Conservation (phyloP, 2,888 invertebrate genomes). For the Caenorhabditis uteleia region DNA sequence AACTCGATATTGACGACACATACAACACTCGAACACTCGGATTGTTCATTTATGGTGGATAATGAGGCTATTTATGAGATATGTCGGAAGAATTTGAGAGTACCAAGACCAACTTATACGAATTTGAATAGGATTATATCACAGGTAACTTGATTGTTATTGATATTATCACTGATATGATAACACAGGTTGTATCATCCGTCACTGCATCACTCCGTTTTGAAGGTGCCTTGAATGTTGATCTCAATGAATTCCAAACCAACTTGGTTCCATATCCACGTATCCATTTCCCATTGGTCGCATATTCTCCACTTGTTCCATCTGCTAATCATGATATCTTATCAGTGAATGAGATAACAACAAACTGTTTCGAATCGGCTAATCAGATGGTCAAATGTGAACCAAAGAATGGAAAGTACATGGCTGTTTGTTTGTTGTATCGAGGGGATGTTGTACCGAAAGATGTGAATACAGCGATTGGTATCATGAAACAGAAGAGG, state of each 20-base stretch:
- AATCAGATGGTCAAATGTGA: constrained; percentile 89
- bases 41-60: constrained; percentile 90
- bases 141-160: too few relatives aligned
- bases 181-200: constrained; percentile 73
- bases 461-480: constrained; percentile 90
- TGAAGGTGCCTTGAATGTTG: constrained; percentile 87
- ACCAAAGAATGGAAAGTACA: constrained; percentile 76
- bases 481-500: constrained; percentile 90
- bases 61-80: constrained; percentile 92
- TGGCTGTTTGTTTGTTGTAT: constrained; percentile 71
- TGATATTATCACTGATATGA: too few relatives aligned
- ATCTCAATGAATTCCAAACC: constrained; percentile 79
- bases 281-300: constrained; percentile 85
- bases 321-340: constrained; percentile 57
- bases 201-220: constrained; percentile 91
- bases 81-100: constrained; percentile 77
- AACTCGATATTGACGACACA: constrained; percentile 93
- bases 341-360: constrained; percentile 82
- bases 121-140: constrained; percentile 1
- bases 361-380: constrained; percentile 83
- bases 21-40: constrained; percentile 89
- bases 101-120: constrained; percentile 76
- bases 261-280: constrained; percentile 82
- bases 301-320: constrained; percentile 72
- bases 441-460: constrained; percentile 89